Conservation (phyloP, 2,888 invertebrate genomes). For the Crocallis elinguaria region DNA sequence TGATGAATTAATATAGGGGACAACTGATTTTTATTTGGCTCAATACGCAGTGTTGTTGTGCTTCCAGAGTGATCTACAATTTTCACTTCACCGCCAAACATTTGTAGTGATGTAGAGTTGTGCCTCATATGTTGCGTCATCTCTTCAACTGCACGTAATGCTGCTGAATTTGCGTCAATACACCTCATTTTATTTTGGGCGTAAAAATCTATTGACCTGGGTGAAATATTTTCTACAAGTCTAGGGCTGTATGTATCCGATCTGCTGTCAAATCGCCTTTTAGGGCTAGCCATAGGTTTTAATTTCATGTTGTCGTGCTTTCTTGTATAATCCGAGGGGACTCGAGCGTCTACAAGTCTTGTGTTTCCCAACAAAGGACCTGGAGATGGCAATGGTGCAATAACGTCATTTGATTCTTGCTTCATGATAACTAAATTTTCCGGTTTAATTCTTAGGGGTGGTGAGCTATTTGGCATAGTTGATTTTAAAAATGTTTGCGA, state of each 20-base stretch:
- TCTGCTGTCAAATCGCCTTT: constrained; percentile 70
- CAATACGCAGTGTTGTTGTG: constrained; percentile 88
- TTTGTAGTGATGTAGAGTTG: constrained; percentile 84
- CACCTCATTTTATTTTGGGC: constrained; percentile 80
- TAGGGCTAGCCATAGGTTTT: constrained; percentile 69
- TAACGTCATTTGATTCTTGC: constrained; percentile 76
- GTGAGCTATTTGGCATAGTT: constrained; percentile 63
- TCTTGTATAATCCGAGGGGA: constrained; percentile 70
- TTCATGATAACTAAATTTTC: constrained; percentile 83
- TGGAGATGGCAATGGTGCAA: constrained; percentile 90
- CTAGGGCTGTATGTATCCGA: constrained; percentile 73
- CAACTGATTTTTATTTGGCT: constrained; percentile 85
- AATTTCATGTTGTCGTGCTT: constrained; percentile 68
- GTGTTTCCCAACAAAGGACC: constrained; percentile 93
- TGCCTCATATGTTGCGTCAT: constrained; percentile 84
- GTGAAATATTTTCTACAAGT: constrained; percentile 71
- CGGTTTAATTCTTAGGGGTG: constrained; percentile 76
- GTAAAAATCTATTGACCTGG: constrained; percentile 71
- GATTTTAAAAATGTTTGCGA: constrained; percentile 69
- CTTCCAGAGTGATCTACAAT: constrained; percentile 89
- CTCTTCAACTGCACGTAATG: constrained; percentile 84
- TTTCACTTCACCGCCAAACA: constrained; percentile 92
- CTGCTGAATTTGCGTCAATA: constrained; percentile 74
- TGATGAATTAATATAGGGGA: constrained; percentile 84
- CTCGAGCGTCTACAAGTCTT: constrained; percentile 88